phyloP scores from a whole-genome alignment of 2,888 invertebrate genomes.

The Drosophila percnosoma region DNA sequence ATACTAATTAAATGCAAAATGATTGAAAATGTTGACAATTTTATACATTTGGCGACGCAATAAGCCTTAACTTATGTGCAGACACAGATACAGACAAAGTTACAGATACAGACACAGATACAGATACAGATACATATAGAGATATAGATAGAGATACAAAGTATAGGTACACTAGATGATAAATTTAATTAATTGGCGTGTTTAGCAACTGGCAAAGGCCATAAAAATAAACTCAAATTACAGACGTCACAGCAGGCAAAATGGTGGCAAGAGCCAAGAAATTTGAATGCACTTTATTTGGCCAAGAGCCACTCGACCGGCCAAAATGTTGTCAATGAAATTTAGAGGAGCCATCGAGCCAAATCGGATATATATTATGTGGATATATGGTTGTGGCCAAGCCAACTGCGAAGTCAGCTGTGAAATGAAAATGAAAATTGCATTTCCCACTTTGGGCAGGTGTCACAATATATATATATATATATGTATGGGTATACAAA shows the following conservation, averaged over 20 bases:
- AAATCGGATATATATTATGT: constrained; percentile 11
- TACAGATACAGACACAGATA: neutral
- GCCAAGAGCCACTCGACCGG: constrained; percentile 19
- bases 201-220: constrained; percentile 40
- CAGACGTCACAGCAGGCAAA: constrained; percentile 57
- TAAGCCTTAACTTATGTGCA: constrained; percentile 16
- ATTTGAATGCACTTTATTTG: constrained; percentile 43
- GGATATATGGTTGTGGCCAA: neutral
- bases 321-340: constrained; percentile 55
- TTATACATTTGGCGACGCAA: constrained; percentile 49
- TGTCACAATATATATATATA: constrained; percentile 8
- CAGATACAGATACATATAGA: constrained; percentile 1
- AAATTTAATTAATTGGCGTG: constrained; percentile 72
- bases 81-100: neutral
- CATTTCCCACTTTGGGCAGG: constrained; percentile 39
- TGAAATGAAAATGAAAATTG: constrained; percentile 41
- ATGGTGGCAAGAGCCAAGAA: constrained; percentile 43
- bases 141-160: neutral
- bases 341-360: constrained; percentile 17
- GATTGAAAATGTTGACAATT: constrained; percentile 34
- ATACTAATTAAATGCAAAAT: constrained; percentile 29
- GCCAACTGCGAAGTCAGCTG: constrained; percentile 33
- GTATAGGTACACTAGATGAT: neutral
- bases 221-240: constrained; percentile 57
- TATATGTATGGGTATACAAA: neutral